Evolutionary conservation across 2,113 vertebrate species (phyloP).

Genomic region (Neotragus pygmaeus): DNA sequence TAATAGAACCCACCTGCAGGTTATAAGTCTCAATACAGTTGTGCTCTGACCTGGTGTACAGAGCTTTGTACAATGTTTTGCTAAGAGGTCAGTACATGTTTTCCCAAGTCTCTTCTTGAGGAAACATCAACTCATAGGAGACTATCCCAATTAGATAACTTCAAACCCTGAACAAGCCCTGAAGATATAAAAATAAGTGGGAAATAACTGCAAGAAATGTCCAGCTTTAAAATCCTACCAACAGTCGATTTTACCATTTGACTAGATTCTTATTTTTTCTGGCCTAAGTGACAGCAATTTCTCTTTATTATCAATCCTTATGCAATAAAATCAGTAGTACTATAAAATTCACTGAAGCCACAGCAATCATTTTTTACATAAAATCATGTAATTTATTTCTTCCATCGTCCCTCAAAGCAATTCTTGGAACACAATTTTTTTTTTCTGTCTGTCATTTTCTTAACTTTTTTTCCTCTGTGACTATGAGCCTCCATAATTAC

Average conservation of each 20-base stretch:
- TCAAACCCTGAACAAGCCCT: constrained; percentile 37
- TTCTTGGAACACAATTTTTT: not conserved
- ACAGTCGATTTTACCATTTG: not conserved
- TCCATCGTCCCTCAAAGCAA: not conserved
- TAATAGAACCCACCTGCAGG: not conserved
- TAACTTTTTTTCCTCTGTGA: not conserved
- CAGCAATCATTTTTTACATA: not conserved
- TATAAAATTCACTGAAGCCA: not conserved
- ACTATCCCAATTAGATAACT: constrained; percentile 42
- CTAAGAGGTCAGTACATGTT: constrained; percentile 19
- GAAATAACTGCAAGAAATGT: not conserved
- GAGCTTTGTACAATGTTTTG: not conserved
- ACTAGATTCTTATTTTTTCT: constrained; percentile 8
- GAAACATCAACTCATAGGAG: not conserved
- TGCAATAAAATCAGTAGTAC: not conserved
- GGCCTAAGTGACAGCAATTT: not conserved
- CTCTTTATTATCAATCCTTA: not conserved
- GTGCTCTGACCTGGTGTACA: not conserved
- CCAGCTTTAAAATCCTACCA: constrained; percentile 17
- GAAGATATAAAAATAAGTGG: not conserved
- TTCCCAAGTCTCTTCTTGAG: constrained; percentile 10
- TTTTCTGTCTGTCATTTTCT: not conserved
- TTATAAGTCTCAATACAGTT: not conserved
- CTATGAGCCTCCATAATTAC: not conserved
- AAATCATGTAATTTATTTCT: not conserved